Evolutionary conservation across 2,113 vertebrate species (phyloP).

Genomic region (Trematomus loennbergii): DNA sequence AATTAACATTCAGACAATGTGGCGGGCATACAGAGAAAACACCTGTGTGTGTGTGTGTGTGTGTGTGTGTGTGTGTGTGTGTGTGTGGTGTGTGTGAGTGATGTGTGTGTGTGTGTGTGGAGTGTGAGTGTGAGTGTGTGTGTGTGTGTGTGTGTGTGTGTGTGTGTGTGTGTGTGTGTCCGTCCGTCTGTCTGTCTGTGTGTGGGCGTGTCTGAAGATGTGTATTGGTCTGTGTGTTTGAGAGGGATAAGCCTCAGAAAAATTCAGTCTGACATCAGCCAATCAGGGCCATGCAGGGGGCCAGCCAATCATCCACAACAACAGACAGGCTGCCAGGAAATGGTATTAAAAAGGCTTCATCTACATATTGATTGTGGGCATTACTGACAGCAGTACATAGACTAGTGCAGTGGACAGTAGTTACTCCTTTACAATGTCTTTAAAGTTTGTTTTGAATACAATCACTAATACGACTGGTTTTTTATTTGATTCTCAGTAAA

Average conservation of each 20-base stretch:
- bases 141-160: conserved; percentile 63
- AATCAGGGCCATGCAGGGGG: conserved; percentile 57
- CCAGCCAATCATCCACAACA: conserved; percentile 52
- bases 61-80: conserved; percentile 3
- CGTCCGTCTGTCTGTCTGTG: not conserved
- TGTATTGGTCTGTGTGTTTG: conserved; percentile 34
- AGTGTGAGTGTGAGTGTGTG: conserved; percentile 61
- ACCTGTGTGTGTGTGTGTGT: conserved; percentile 74
- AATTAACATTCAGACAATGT: conserved; percentile 84
- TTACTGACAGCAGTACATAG: not conserved
- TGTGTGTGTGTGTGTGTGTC: conserved; percentile 1
- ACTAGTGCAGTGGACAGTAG: not conserved
- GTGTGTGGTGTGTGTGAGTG: conserved; percentile 18
- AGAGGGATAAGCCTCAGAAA: conserved; percentile 60
- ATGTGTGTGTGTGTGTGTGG: conserved; percentile 4
- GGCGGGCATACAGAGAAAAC: conserved; percentile 74
- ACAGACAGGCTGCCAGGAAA: conserved; percentile 41
- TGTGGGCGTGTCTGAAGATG: conserved; percentile 53
- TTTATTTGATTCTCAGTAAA: too few species aligned
- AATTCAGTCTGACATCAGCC: conserved; percentile 64
- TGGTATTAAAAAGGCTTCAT: conserved; percentile 33
- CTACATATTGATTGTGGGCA: not conserved
- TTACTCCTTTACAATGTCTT: too few species aligned
- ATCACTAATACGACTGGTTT: too few species aligned
- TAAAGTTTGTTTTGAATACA: too few species aligned